phyloP scores from a whole-genome alignment of 1,140 invertebrate genomes.

The Periplaneta americana region DNA sequence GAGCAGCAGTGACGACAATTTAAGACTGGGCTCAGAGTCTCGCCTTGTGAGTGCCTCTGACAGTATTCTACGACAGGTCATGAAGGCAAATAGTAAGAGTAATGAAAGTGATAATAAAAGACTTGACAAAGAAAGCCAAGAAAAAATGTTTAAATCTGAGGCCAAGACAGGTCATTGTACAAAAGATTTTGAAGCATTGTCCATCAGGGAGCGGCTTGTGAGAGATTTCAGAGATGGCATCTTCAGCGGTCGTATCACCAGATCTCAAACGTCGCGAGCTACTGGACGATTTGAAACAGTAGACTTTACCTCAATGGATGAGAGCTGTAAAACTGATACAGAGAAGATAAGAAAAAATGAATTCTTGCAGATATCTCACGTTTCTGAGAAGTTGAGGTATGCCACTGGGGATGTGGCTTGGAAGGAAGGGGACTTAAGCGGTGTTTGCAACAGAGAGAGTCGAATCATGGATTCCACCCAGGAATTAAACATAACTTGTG shows the following conservation, averaged over 20 bases:
- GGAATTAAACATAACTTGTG: slow-evolving; percentile 20
- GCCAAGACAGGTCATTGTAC: neutral
- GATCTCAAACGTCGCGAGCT: slow-evolving; percentile 4
- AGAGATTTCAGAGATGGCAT: slow-evolving; percentile 1
- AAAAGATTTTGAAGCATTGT: neutral
- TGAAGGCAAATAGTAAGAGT: neutral
- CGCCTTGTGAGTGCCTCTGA: neutral
- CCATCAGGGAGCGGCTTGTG: neutral
- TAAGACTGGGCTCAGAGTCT: neutral
- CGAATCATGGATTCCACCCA: slow-evolving; percentile 13
- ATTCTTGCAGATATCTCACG: neutral
- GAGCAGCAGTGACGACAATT: neutral
- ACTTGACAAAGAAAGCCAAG: neutral
- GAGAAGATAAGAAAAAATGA: neutral
- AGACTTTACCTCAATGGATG: neutral
- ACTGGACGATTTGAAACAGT: neutral
- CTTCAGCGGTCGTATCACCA: neutral
- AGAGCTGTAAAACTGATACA: neutral
- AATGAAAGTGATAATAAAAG: neutral
- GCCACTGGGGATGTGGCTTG: neutral
- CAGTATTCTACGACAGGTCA: neutral
- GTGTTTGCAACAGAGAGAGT: neutral
- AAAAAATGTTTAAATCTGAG: neutral
- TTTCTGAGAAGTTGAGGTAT: neutral
- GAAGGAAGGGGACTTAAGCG: neutral